Conservation (phyloP, 2,888 invertebrate species). For the Lapara coniferarum region DNA sequence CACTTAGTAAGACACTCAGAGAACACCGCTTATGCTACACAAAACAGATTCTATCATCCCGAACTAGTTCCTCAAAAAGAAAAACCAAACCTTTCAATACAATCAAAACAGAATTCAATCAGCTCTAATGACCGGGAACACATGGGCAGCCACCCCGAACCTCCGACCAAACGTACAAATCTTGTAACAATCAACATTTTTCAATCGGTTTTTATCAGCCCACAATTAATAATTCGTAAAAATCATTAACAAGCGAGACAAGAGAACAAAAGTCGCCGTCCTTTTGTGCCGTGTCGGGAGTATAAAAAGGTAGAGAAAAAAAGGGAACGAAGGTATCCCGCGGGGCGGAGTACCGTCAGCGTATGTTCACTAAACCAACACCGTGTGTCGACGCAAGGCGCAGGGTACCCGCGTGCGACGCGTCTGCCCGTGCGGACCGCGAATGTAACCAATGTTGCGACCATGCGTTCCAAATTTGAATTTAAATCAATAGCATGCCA, state of each 20-base stretch:
- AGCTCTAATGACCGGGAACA: slow-evolving; percentile 44
- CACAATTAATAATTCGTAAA: slow-evolving; percentile 82
- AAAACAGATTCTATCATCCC: background rate
- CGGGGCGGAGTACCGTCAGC: slow-evolving; percentile 53
- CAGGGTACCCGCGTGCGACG: slow-evolving; percentile 13
- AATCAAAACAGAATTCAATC: slow-evolving; percentile 42
- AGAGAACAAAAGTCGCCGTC: slow-evolving; percentile 81
- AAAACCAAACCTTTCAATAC: slow-evolving; percentile 31
- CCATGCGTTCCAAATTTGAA: too few species aligned
- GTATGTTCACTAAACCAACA: slow-evolving; percentile 71
- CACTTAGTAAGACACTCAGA: background rate
- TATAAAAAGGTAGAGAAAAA: slow-evolving; percentile 62
- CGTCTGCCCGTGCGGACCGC: background rate
- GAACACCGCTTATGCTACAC: slow-evolving; percentile 25
- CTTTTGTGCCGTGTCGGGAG: slow-evolving; percentile 70
- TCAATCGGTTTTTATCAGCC: slow-evolving; percentile 75
- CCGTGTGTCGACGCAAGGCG: slow-evolving; percentile 68
- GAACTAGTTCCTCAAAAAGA: background rate
- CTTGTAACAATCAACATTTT: slow-evolving; percentile 69
- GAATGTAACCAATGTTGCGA: slow-evolving; percentile 17
- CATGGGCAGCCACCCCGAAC: slow-evolving; percentile 27
- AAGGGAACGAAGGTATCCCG: slow-evolving; percentile 61
- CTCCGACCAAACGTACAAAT: slow-evolving; percentile 54
- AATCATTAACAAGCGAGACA: slow-evolving; percentile 81
- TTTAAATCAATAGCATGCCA: too few species aligned